Base-by-base conservation (phyloP, 2,888 invertebrate genomes). In the Apantesis nais region DNA sequence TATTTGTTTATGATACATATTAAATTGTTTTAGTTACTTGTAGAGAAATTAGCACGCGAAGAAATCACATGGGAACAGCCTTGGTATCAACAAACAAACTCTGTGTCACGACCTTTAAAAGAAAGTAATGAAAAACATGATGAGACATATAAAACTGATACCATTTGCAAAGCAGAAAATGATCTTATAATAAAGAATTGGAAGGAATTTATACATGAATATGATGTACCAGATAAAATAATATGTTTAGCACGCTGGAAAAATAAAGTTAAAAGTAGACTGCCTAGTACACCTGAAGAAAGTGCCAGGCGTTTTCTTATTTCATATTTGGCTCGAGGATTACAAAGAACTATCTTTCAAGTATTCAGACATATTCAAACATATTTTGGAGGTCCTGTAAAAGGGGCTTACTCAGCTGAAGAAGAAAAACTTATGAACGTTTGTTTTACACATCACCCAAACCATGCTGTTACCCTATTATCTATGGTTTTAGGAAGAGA, bases 371-470 rank as follows among this genome's bases (percentile, higher is more conserved):
- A 91, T 76, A 78, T 93, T 63, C 74, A 88, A 39, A 78, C 81
- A 52, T 69, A 83, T 70, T 89, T 85, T 82, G 87, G 87, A 66
- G 79, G 76, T 44, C 79, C 83, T 63, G 73, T 71, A 2, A 90
- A 84, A 80, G 90, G 90, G 11, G 52, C 71, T 3, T 92, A 89
- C 76, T 81, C 86, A 16, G n/a, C 74, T 39, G 75, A 79, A 66
- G 93, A 93, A 84, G 85, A 90, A 81, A 92, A 90, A 85, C 81
- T 93, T 16, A 90, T 94, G 85, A 79, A 89, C 74, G 86, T 91
- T 34, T 92, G 91, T 78, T 87, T 90, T 66, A 78, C 81, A 62
- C 88, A 93, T 71, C 79, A 85, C 65, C 88, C 90, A 22, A 79
- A 81, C 39, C 77, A 86, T 69, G 86, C 88, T 65, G 86, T 88